Conservation (phyloP, 2,797 vertebrate genomes). For the Syndactyla subalaris region DNA sequence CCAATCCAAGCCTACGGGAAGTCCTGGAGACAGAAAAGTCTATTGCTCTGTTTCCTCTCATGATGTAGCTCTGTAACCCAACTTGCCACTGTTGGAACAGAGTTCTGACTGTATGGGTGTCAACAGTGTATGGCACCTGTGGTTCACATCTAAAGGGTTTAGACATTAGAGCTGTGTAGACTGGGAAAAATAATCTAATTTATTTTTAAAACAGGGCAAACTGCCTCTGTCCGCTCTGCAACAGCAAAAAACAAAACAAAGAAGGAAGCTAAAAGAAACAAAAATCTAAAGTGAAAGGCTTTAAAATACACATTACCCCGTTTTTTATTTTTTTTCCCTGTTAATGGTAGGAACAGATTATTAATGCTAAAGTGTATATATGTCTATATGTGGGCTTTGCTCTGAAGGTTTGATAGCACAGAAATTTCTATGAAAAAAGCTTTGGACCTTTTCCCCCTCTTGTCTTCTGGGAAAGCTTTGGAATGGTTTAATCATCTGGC, state of each 20-base stretch:
- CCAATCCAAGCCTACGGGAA: background rate
- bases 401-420: slow-evolving; percentile 39
- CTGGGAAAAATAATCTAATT: background rate
- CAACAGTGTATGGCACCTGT: background rate
- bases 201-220: slow-evolving; percentile 4
- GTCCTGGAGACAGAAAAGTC: background rate
- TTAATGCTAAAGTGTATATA: background rate
- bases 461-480: slow-evolving; percentile 68
- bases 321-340: background rate
- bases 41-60: background rate
- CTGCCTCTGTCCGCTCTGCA: background rate
- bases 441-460: slow-evolving; percentile 20
- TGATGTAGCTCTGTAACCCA: background rate
- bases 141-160: background rate
- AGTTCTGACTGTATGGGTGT: background rate
- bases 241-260: background rate
- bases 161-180: background rate
- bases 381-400: background rate
- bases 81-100: background rate
- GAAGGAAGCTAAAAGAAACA: background rate
- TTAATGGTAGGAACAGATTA: background rate
- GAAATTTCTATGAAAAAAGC: slow-evolving; percentile 32
- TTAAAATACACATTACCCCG: background rate
- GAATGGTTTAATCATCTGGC: slow-evolving; percentile 74
- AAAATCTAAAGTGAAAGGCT: background rate